Evolutionary conservation across 2,797 vertebrate species (phyloP), one percentile per base, ranked within the genome.

Genomic region (Anomalospiza imberbis): DNA sequence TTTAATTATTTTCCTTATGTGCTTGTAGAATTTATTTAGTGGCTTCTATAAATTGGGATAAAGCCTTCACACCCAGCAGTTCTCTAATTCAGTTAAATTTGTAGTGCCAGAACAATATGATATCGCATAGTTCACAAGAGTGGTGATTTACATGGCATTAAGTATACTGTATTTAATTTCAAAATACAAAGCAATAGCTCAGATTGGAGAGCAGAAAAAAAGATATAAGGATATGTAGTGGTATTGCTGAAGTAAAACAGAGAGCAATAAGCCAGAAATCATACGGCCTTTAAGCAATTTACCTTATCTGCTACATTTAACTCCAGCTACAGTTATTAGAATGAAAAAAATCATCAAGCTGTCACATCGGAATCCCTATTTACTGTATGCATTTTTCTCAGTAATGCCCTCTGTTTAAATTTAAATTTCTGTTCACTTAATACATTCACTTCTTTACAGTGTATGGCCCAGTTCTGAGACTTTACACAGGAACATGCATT

Each of bases 251-350:
- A 93, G 51, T 68, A 47, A 82, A 91, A 29, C 29, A 66, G 21
- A 83, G 22, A 77, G 19, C 36, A 85, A 58, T 74, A 94, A 68
- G 38, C 11, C 77, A 77, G 57, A 94, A 94, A 88, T 72, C 75
- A 92, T 20, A 67, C 0, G 0, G 31, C 47, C 57, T 89, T 96
- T 83, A 80, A 77, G 50, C 51, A 87, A 54, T 95, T 91, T 93
- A 44, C 89, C 50, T 88, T 85, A 85, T 63, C 74, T 89, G 54
- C 65, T 87, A 61, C 42, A 77, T 92, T 82, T 77, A 94, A 85
- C 53, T 85, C 22, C 25, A 80, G 81, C 5, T 70, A 82, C 32
- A 79, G 19, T 87, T 87, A 68, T 40, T 91, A 89, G 75, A 88
- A 68, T 47, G n/a, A 91, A 94, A 94, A 90, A 92, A 67, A 63